Evolutionary conservation across 92 coral and sea anemone genomes (phyloP), one percentile per base, ranked within the genome.

Genomic region (Phenganax stokvisi): DNA sequence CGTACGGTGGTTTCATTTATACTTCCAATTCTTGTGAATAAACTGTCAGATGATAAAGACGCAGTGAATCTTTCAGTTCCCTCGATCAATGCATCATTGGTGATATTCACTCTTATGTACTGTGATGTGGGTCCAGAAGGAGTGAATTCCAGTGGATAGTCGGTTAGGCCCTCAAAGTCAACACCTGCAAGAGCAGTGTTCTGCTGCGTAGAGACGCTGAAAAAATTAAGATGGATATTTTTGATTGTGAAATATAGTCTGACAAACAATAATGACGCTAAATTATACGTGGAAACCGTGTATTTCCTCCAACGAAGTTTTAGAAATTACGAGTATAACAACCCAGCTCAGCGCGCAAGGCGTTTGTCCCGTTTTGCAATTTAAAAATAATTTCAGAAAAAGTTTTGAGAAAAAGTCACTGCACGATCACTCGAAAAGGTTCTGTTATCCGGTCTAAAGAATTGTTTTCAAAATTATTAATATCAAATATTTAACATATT

Each of bases 21-120:
- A 12, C 13, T 65, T 79, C 83, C 83, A 51, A 79, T 62, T 64
- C 30, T 62, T 51, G 74, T 51, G 57, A 64, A 79, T 31, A 73
- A 47, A 20, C 57, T 65, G 15, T 59, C 16, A n/a, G 83, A 37
- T 29, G 83, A 63, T 28, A 79, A 47, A 53, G 72, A 59, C 9
- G 74, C 83, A 13, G 37, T 79, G 74, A 79, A 79, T 52, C 73
- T 60, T 79, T 79, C 83, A 53, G 69, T 62, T 51, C 83, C 83
- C 54, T 79, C 83, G 31, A 79, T 79, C 0, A 79, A 51, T 3
- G 0, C 15, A 68, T 79, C 83, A 54, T 79, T 74, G 13, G 47
- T 53, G 16, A 79, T 56, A 62, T 62, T 65, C 53, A 79, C 57
- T 65, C 57, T 44, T 12, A 63, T 65, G n/a, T 25, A 8, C 25